Base-by-base conservation (phyloP, 1,140 invertebrate genomes). In the Melanaphis sacchari region DNA sequence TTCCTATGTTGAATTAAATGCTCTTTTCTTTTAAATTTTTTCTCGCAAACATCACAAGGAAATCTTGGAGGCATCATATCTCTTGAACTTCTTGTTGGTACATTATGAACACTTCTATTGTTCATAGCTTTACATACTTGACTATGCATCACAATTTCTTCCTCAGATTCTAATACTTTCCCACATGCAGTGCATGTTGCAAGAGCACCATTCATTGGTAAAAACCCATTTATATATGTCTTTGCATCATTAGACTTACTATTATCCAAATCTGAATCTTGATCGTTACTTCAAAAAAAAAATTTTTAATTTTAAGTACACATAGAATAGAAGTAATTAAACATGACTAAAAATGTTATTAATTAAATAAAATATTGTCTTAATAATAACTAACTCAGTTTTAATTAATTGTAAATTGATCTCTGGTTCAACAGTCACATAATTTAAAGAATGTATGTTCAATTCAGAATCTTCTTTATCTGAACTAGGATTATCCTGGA, bases 1-100 rank as follows among this genome's bases (percentile, higher is more conserved):
- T 96, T 96, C n/a, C 96, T 95, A 94, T 96, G 96, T 59, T 96
- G 96, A 94, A 96, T 96, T 15, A 96, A 94, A 94, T 97, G 96
- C 94, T 96, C 96, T 95, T 96, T 96, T 93, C 96, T 94, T 94
- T 96, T 96, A 93, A 96, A 96, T 5, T 95, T 95, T 94, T 96
- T 96, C 7, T 95, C 95, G 94, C 96, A 96, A 49, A 96, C 95
- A 84, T 96, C 96, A 94, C 96, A 96, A 89, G 94, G 93, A 89
- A 93, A 93, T 43, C 91, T n/a, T 54, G 87, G 89, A 22, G 93
- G 93, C 66, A 88, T 49, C 21, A 22, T 66, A 46, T 94, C 89
- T 76, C 89, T 90, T 36, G 66, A 0, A 52, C 38, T 91, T 91
- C n/a, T 91, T 24, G 46, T 24, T 18, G 66, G 41, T 38, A 66